Evolutionary conservation across 2,113 vertebrate genomes (phyloP).

Genomic region (Micronycteris hirsuta): DNA sequence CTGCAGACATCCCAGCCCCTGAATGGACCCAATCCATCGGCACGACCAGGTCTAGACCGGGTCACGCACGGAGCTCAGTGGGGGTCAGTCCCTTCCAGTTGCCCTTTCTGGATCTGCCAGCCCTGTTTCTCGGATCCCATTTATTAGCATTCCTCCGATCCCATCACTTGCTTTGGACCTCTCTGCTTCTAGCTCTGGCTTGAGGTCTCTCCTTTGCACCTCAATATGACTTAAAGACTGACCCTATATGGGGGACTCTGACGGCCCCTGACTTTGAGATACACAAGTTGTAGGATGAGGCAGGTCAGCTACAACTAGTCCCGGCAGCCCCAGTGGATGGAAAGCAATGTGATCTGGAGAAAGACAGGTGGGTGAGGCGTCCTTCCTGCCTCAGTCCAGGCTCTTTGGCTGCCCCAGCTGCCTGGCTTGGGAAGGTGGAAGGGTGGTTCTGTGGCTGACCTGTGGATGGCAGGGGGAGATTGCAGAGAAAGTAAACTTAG

Average conservation of each 20-base stretch:
- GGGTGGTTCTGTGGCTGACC: neutral
- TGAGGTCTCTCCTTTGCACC: neutral
- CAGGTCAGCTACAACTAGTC: neutral
- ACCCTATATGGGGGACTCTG: neutral
- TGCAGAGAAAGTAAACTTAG: neutral
- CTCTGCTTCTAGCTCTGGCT: neutral
- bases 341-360: neutral
- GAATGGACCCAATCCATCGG: neutral
- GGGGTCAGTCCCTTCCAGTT: neutral
- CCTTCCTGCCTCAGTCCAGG: neutral
- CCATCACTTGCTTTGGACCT: neutral
- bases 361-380: neutral
- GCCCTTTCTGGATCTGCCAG: neutral
- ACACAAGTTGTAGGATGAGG: neutral
- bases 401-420: neutral
- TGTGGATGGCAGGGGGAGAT: neutral
- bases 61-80: neutral
- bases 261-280: neutral
- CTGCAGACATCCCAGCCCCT: accelerated
- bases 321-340: neutral
- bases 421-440: neutral
- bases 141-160: neutral
- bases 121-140: accelerated
- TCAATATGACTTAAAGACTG: neutral
- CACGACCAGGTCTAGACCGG: accelerated